Base-by-base conservation (phyloP, 2,888 invertebrate genomes). In the Diarsia rubi region DNA sequence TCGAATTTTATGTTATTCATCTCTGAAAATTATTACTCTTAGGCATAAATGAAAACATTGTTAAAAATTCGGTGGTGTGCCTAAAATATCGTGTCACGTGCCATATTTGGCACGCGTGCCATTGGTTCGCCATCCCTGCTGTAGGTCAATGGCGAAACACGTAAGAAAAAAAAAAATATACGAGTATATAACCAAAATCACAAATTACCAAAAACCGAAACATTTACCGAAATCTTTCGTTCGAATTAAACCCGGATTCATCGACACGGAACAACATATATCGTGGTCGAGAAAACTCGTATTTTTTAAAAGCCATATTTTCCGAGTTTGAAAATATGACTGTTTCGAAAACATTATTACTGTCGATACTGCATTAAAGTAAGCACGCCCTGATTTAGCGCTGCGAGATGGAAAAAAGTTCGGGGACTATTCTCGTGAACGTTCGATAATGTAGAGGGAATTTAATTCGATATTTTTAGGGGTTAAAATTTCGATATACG, bases 351-450 rank as follows among this genome's bases (percentile, higher is more conserved):
- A 92, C 90, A 93, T 92, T 93, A 93, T 93, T 93, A 91, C 91
- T 89, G 90, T 91, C 94, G 94, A 94, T 93, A 94, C 82, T 73
- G 57, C 92, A 92, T 93, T 93, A 93, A 91, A 88, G 91, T 88
- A 84, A 90, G 90, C 90, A 84, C 88, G 79, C 83, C 87, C 86
- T 88, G 92, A 93, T 93, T 93, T 94, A 92, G 92, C 90, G 91
- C 91, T 88, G 90, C 88, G 91, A 90, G 86, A 92, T 89, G 94
- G 91, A 94, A 94, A 92, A 90, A 91, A 92, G 73, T 69, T 24
- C 59, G 83, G 77, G 77, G 66, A 11, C 63, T 91, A 93, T 92
- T 89, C 79, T 86, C 19, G 37, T 42, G 66, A 66, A 19, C 73
- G 49, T 19, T 78, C 85, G 87, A 88, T 62, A 83, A 37, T 6